Evolutionary conservation across 2,797 vertebrate species (phyloP).

Genomic region (Trachops cirrhosus): DNA sequence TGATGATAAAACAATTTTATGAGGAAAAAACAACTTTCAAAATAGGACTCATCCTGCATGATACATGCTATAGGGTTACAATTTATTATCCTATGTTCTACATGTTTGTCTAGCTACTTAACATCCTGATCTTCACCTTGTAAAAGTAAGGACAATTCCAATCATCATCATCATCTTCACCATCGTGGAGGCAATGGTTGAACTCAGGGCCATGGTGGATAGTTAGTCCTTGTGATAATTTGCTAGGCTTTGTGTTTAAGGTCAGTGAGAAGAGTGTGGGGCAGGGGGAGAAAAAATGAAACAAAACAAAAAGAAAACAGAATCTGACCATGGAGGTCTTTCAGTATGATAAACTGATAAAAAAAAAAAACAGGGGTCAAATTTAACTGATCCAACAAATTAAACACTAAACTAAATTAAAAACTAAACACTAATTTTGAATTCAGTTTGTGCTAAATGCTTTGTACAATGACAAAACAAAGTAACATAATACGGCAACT

Average conservation of each 20-base stretch:
- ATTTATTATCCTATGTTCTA: neutral
- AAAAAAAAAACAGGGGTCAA: neutral
- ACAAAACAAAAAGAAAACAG: neutral
- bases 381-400: neutral
- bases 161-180: rapidly evolving
- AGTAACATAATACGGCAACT: neutral
- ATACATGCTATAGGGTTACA: neutral
- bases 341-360: neutral
- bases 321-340: neutral
- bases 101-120: neutral
- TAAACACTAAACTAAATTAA: neutral
- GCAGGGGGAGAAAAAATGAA: neutral
- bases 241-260: neutral
- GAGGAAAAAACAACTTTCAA: neutral
- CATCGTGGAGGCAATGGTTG: neutral
- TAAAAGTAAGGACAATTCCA: neutral
- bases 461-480: neutral
- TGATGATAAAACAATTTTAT: neutral
- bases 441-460: neutral
- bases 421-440: neutral
- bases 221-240: neutral
- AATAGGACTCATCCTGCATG: neutral
- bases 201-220: neutral
- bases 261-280: neutral
- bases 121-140: neutral